Base-by-base conservation (phyloP, 2,113 vertebrate species). In the Oncorhynchus tshawytscha region DNA sequence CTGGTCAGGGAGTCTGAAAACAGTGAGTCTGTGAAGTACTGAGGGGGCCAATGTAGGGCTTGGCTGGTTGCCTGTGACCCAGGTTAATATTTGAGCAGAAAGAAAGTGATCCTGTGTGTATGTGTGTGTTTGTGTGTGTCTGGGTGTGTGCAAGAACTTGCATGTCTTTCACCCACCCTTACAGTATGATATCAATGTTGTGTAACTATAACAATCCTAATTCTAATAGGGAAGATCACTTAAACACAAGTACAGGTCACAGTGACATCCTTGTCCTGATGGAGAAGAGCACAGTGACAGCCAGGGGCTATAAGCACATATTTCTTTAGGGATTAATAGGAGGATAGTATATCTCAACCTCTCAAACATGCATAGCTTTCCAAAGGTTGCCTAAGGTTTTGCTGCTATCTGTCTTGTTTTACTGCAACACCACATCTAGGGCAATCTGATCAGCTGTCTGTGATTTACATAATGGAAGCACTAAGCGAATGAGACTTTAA, bases 1-100 rank as follows among this genome's bases (percentile, higher is more conserved):
- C 88, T 90, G 89, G 85, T 90, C 87, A 88, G 90, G 83, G 87
- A 90, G 80, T 82, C 81, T 81, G 77, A 85, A 89, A 88, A 89
- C 76, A 78, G 74, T 84, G 82, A 29, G 77, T 88, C 82, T 82
- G 85, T 83, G 81, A 88, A 89, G 87, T 76, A 84, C 83, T 81
- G 86, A 87, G 84, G 84, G 87, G 69, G 84, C 84, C 80, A 85
- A 83, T 73, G 87, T 81, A 79, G 81, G 86, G 86, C 86, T 85
- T 91, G 90, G 90, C 88, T 13, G 57, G 68, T 80, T 57, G 88
- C 90, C 89, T 81, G 74, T 85, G 84, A 91, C 88, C 84, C 77
- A 84, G 89, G 86, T 87, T 90, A 89, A 89, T 87, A 89, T 85
- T 89, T 84, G 86, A 86, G 80, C 77, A 79, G 72, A 86, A 84